phyloP scores from a whole-genome alignment of 2,888 invertebrate genomes.

The Andrena praecox region DNA sequence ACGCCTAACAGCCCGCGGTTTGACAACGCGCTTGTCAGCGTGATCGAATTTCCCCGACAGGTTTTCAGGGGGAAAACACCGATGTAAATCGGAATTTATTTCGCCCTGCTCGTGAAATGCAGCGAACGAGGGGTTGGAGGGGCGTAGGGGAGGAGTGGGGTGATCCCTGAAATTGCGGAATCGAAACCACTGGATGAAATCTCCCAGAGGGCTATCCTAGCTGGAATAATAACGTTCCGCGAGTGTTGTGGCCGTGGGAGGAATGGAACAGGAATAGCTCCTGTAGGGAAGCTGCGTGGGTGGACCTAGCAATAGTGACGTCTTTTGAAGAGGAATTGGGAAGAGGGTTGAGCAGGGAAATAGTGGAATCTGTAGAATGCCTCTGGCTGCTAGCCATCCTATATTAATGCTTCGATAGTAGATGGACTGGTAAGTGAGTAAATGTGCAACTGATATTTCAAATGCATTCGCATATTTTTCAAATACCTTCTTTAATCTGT shows the following conservation, averaged over 20 bases:
- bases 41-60: conserved; percentile 45
- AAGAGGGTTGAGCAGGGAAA: no score
- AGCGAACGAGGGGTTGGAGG: background rate
- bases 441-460: no score
- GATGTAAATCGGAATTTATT: conserved; percentile 53
- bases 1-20: conserved; percentile 42
- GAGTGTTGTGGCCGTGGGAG: background rate
- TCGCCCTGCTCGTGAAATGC: background rate
- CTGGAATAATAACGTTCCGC: conserved; percentile 23
- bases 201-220: conserved; percentile 17
- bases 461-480: no score
- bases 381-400: no score
- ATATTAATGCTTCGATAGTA: no score
- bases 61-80: conserved; percentile 27
- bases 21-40: conserved; percentile 41
- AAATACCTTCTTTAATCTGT: no score
- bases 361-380: no score
- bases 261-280: no score
- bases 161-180: conserved; percentile 16
- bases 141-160: conserved; percentile 8
- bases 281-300: no score
- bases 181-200: conserved; percentile 18
- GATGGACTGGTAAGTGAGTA: no score
- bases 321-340: no score
- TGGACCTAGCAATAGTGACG: no score